A percentile compares a stretch with the other conserved stretches of the same genome.
phyloP scores from a whole-genome alignment of 2,113 vertebrate genomes.

The Cercopithecus mona region DNA sequence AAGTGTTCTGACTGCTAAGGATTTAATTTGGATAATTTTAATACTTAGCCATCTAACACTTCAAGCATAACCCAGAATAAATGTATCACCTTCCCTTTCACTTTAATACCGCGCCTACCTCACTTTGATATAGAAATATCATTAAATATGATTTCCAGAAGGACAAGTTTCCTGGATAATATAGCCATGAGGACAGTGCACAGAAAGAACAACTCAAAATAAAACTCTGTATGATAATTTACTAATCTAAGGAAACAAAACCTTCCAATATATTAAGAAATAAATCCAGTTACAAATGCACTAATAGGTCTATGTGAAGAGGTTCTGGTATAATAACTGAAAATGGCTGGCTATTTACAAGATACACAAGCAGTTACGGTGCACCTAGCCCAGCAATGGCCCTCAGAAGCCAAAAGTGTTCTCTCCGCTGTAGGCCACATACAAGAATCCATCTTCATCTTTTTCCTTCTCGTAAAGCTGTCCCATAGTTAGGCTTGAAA shows the following conservation, averaged over 20 bases:
- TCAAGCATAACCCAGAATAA: slow-evolving; percentile 80
- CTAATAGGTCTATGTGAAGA: slow-evolving; percentile 79
- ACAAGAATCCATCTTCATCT: slow-evolving; percentile 98
- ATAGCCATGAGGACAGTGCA: slow-evolving; percentile 82
- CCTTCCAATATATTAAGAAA: slow-evolving; percentile 87
- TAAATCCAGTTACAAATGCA: slow-evolving; percentile 87
- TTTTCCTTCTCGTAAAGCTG: slow-evolving; percentile 98
- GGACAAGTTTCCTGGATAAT: slow-evolving; percentile 77
- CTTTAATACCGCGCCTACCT: slow-evolving; percentile 87
- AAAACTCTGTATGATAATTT: slow-evolving; percentile 83
- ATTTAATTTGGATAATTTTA: slow-evolving; percentile 75
- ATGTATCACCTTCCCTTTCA: slow-evolving; percentile 74
- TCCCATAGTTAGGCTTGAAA: slow-evolving; percentile 96
- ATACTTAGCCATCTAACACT: slow-evolving; percentile 81
- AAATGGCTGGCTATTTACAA: slow-evolving; percentile 86
- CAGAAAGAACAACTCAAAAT: slow-evolving; percentile 79
- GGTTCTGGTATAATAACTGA: slow-evolving; percentile 78
- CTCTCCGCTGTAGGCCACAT: slow-evolving; percentile 98
- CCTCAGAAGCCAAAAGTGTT: slow-evolving; percentile 95
- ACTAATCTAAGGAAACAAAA: slow-evolving; percentile 85
- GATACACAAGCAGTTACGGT: slow-evolving; percentile 82
- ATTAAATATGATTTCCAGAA: slow-evolving; percentile 76
- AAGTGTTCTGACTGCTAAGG: slow-evolving; percentile 80
- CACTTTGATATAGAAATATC: slow-evolving; percentile 83
- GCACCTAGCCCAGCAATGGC: slow-evolving; percentile 76